These are phyloP conservation scores for Alectoris magna DNA, from an alignment of 2,797 vertebrate genomes.

Conservation along the genomic window DNA sequence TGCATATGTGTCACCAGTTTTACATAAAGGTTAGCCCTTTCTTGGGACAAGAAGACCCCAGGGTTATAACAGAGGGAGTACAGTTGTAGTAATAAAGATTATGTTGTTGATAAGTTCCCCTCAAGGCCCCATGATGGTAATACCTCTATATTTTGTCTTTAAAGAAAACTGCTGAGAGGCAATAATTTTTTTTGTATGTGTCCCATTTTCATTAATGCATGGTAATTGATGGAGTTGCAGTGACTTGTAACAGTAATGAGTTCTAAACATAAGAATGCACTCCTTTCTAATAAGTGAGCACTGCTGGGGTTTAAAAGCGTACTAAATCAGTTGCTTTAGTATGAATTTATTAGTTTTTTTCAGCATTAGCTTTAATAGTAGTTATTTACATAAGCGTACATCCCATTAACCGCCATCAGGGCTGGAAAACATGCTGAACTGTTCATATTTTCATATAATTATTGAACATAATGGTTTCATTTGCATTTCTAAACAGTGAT, in stretches of 20 bases:
- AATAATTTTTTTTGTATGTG: slow-evolving; percentile 83
- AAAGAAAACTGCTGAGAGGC: slow-evolving; percentile 85
- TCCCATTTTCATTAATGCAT: slow-evolving; percentile 86
- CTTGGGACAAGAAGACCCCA: slow-evolving; percentile 65
- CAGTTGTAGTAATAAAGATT: slow-evolving; percentile 79
- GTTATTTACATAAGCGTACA: slow-evolving; percentile 90
- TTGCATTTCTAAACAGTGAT: slow-evolving; percentile 88
- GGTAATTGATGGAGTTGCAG: slow-evolving; percentile 87
- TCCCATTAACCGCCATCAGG: slow-evolving; percentile 88
- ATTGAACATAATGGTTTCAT: slow-evolving; percentile 90
- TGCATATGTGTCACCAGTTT: slow-evolving; percentile 29
- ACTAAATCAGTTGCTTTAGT: slow-evolving; percentile 89
- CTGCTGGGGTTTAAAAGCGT: slow-evolving; percentile 87
- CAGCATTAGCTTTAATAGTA: slow-evolving; percentile 89
- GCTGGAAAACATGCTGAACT: slow-evolving; percentile 90
- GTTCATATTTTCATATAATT: slow-evolving; percentile 90
- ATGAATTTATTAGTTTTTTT: slow-evolving; percentile 89
- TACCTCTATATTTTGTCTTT: slow-evolving; percentile 83
- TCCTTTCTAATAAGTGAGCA: slow-evolving; percentile 88
- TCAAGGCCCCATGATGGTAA: slow-evolving; percentile 78
- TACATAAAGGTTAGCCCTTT: slow-evolving; percentile 52
- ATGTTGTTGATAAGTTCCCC: slow-evolving; percentile 76
- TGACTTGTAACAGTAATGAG: slow-evolving; percentile 87
- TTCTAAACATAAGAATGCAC: slow-evolving; percentile 87
- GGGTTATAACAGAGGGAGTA: slow-evolving; percentile 57